Conservation (phyloP, 2,797 vertebrate genomes). For the Nannoperca obscura region DNA sequence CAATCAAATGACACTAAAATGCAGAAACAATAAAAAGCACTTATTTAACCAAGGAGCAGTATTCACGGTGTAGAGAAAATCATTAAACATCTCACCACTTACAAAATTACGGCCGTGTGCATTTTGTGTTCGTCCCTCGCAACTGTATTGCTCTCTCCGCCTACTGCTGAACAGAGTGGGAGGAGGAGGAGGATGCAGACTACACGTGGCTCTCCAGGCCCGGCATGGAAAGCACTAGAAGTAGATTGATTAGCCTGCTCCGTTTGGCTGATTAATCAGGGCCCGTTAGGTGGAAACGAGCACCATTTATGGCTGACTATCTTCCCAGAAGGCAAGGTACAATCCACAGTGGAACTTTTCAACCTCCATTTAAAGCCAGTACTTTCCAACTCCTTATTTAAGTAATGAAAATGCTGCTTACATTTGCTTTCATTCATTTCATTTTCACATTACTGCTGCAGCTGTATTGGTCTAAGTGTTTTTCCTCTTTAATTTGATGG, state of each 20-base stretch:
- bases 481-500: constrained; percentile 9
- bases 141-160: constrained; percentile 32
- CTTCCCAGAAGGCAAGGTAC: constrained; percentile 56
- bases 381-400: constrained; percentile 44
- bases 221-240: constrained; percentile 65
- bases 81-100: constrained; percentile 11
- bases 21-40: not conserved
- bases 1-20: not conserved
- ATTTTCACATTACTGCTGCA: constrained; percentile 20
- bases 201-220: constrained; percentile 55
- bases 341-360: constrained; percentile 65
- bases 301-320: constrained; percentile 81
- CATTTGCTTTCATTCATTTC: constrained; percentile 31
- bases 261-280: constrained; percentile 81
- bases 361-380: constrained; percentile 43
- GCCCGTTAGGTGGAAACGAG: constrained; percentile 71
- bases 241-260: constrained; percentile 78
- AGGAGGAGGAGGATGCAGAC: constrained; percentile 40
- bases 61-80: constrained; percentile 16
- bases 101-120: not conserved
- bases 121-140: constrained; percentile 41
- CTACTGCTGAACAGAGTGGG: constrained; percentile 35
- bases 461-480: not conserved
- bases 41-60: constrained; percentile 5
- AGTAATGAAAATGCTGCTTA: constrained; percentile 42